Evolutionary conservation across 2,888 invertebrate genomes (phyloP), one percentile per base, ranked within the genome.

Genomic region (Strigamia transsilvanica): DNA sequence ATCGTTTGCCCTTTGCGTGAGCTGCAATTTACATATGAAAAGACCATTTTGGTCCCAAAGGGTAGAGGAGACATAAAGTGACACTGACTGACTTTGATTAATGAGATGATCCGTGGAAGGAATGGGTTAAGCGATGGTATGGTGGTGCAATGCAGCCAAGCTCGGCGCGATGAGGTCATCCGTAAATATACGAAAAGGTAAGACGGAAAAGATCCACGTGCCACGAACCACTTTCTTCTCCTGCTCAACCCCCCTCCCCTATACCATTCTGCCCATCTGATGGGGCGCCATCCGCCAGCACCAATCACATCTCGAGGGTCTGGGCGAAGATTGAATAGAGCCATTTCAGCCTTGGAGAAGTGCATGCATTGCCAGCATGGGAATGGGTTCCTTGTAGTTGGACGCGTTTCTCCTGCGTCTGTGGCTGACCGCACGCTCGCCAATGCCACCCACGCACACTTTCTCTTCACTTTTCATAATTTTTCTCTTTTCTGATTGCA

Each of bases 221-320:
- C 56, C 56, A 56, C 56, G 56, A 56, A 56, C 56, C 56, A 56
- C 56, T 56, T 56, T 56, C 56, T 18, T 38, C 56, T 56, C 46
- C 15, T 5, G 4, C 15, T 10, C 46, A n/a, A 56, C 21, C 56
- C 18, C 56, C 56, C 56, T 18, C 18, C n/a, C 56, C 56, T 18
- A 42, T 51, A 18, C 56, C 56, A 56, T 56, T 56, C 56, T 56
- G 56, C 56, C 56, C 56, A 56, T 56, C 56, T 56, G 56, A 56
- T 56, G 56, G 56, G 56, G 56, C 56, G 18, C 56, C 56, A 56
- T 56, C 56, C 56, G 56, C 56, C 56, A 56, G 56, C 56, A 56
- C 56, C 56, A 56, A 56, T 56, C 56, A 56, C 56, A 56, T 56
- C 56, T 56, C 56, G 56, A 56, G 56, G 56, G 56, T 56, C 56